These are phyloP conservation scores for Valencia hispanica DNA, from an alignment of 2,797 vertebrate genomes.

Conservation along the genomic window DNA sequence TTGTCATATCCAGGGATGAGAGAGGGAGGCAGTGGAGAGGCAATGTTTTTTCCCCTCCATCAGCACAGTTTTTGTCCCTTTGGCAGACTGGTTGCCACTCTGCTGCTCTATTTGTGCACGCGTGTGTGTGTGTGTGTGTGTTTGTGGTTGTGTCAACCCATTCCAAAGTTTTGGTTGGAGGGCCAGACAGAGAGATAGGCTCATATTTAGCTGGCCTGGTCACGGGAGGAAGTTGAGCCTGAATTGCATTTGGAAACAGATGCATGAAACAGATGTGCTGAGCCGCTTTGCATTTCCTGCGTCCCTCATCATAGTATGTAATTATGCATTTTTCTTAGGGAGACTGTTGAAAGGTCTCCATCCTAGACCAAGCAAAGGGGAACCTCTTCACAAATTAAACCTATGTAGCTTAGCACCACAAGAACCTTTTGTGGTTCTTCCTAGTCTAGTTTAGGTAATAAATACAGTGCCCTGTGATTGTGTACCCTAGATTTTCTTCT, in stretches of 20 bases:
- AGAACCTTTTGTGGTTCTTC: background rate
- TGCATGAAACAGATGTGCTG: conserved; percentile 16
- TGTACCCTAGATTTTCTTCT: background rate
- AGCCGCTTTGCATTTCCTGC: conserved; percentile 18
- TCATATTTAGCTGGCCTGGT: conserved; percentile 35
- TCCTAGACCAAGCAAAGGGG: background rate
- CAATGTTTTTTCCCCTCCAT: conserved; percentile 49
- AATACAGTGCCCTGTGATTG: background rate
- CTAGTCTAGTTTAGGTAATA: background rate
- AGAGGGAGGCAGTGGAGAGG: conserved; percentile 10
- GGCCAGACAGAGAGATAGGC: conserved; percentile 59
- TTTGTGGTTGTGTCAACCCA: conserved; percentile 33
- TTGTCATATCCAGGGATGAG: conserved; percentile 29
- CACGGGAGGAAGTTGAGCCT: conserved; percentile 35
- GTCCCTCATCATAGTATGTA: conserved; percentile 10
- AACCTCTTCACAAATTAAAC: conserved; percentile 22
- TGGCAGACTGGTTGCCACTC: conserved; percentile 56
- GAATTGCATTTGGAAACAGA: conserved; percentile 30
- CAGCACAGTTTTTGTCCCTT: conserved; percentile 72
- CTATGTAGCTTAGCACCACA: conserved; percentile 18
- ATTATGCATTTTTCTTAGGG: conserved; percentile 11
- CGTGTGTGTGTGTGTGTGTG: conserved; percentile 23
- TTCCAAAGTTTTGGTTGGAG: conserved; percentile 65
- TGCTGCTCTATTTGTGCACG: conserved; percentile 32
- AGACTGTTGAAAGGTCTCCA: background rate